Evolutionary conservation across 2,888 invertebrate species (phyloP), one percentile per base, ranked within the genome.

Genomic region (Didymodactylos carnosus): DNA sequence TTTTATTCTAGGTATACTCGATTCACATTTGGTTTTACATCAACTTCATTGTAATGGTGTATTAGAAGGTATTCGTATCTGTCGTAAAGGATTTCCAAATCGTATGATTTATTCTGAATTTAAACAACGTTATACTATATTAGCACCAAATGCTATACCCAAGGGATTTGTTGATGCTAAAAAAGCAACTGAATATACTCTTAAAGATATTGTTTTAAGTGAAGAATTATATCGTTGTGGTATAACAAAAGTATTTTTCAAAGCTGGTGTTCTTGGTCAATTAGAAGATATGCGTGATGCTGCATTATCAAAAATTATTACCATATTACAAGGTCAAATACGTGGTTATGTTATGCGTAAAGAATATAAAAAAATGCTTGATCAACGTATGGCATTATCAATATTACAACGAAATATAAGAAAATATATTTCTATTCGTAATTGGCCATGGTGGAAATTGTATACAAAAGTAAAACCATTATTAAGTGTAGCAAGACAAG

Each of bases 11-110:
- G 84, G 84, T 81, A 87, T 95, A 80, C 94, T 98, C 84, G 98
- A 98, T 86, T 94, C 97, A 79, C 91, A 91, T 83, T 88, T 98
- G 86, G 97, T 98, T 77, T 92, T 98, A 91, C 95, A 98, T 87
- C 98, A 98, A 88, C 88, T 98, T 84, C 95, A 95, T 81, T 98
- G 98, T 90, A 98, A 98, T 90, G 98, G 98, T 92, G 98, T 98
- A 87, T 91, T 98, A 88, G 98, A 98, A 90, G 98, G 98, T 87
- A 98, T 98, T 88, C 94, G 98, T 92, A 98, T 98, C 88, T 98
- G 98, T 87, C 91, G 97, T 87, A 86, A 86, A 78, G 98, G 98
- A 85, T 98, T 98, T 91, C 98, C 98, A 88, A 98, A 97, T 91
- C 91, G 98, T 87, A 94, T 97, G 92, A 89, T 93, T 81, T 97